Percentiles rank a stretch among this genome's conserved stretches.
Evolutionary conservation across 2,113 vertebrate species (phyloP).

Genomic region (Cheirogaleus medius): DNA sequence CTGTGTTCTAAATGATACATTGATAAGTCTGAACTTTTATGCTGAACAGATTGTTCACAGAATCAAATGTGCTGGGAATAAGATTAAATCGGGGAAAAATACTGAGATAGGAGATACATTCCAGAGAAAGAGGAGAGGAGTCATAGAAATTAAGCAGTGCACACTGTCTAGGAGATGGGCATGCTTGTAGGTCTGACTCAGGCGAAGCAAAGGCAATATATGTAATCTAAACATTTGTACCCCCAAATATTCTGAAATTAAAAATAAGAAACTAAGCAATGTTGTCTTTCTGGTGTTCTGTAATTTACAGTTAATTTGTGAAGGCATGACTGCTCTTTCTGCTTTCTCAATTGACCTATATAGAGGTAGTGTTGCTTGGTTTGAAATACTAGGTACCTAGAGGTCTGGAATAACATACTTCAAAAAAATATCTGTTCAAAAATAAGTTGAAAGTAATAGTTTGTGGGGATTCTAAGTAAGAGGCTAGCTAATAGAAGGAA

Average conservation of each 20-base stretch:
- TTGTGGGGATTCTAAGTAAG: neutral
- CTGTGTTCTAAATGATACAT: accelerated
- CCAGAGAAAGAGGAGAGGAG: neutral
- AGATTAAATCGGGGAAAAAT: neutral
- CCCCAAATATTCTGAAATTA: too few relatives aligned
- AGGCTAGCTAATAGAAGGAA: neutral
- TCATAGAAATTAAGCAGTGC: neutral
- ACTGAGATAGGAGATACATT: too few relatives aligned
- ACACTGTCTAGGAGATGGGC: too few relatives aligned
- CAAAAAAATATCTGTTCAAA: neutral
- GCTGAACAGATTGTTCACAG: neutral
- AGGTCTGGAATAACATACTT: neutral
- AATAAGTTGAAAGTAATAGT: neutral
- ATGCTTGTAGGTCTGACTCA: too few relatives aligned
- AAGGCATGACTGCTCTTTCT: neutral
- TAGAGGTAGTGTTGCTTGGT: neutral
- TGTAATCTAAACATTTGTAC: too few relatives aligned
- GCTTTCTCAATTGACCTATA: neutral
- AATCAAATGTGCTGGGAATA: neutral
- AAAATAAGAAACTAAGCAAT: neutral
- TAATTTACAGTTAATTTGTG: neutral
- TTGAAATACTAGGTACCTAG: neutral
- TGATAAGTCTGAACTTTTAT: neutral
- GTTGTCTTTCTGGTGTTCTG: neutral
- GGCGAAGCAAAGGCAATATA: too few relatives aligned